These are phyloP conservation scores for Dryobota labecula DNA, from an alignment of 2,888 invertebrate species.

Conservation along the genomic window DNA sequence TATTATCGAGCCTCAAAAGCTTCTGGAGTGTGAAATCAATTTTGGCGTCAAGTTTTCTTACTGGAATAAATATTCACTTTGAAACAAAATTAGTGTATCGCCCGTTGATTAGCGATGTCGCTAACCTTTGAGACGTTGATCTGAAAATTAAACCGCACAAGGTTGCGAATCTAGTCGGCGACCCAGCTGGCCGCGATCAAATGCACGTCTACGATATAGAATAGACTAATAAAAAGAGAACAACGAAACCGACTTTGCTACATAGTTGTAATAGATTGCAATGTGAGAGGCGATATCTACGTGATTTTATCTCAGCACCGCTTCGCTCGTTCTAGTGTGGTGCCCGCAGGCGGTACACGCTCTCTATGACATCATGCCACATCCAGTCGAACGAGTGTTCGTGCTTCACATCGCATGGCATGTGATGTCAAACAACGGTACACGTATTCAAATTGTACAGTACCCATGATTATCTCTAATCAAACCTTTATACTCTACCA, in stretches of 20 bases:
- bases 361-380: conserved; percentile 47
- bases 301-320: conserved; percentile 41
- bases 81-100: conserved; percentile 30
- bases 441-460: conserved; percentile 34
- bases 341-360: conserved; percentile 20
- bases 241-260: conserved; percentile 42
- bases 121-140: conserved; percentile 49
- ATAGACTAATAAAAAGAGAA: conserved; percentile 28
- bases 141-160: conserved; percentile 45
- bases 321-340: conserved; percentile 7
- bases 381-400: conserved; percentile 31
- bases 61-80: conserved; percentile 38
- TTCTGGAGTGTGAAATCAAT: conserved; percentile 56
- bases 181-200: conserved; percentile 20
- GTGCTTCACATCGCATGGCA: conserved; percentile 26
- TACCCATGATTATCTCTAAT: conserved; percentile 43
- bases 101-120: conserved; percentile 41
- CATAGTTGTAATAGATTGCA: conserved; percentile 39
- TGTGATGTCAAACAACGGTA: conserved; percentile 57
- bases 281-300: conserved; percentile 41
- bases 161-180: conserved; percentile 32
- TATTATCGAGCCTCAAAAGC: conserved; percentile 39
- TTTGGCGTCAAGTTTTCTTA: conserved; percentile 32
- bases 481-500: conserved; percentile 24
- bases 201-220: conserved; percentile 12